These are phyloP conservation scores for Campaea margaritaria DNA, from an alignment of 2,888 invertebrate genomes.

Conservation along the genomic window DNA sequence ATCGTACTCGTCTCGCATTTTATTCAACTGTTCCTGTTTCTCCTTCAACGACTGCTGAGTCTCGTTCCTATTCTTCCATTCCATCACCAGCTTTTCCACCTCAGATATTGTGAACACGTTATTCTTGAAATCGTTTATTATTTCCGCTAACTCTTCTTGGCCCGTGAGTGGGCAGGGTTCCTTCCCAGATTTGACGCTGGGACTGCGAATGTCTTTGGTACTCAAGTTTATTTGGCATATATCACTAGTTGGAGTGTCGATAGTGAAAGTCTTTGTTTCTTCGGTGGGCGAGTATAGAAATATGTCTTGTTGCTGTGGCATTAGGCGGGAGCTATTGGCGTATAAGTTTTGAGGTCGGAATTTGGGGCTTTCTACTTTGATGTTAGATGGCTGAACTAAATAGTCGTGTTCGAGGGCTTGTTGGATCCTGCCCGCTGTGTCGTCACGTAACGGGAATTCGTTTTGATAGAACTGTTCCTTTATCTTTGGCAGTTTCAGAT, in stretches of 20 bases:
- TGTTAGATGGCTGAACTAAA: conserved; percentile 86
- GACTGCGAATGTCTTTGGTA: conserved; percentile 74
- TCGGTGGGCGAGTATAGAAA: conserved; percentile 82
- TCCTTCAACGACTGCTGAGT: conserved; percentile 94
- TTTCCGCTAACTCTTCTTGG: conserved; percentile 93
- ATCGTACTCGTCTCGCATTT: conserved; percentile 93
- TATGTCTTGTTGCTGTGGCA: conserved; percentile 75
- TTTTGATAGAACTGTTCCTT: conserved; percentile 82
- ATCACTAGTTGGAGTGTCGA: conserved; percentile 81
- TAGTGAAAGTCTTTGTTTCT: conserved; percentile 76
- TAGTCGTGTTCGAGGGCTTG: conserved; percentile 85
- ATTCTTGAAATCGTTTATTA: conserved; percentile 95
- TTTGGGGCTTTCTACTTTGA: conserved; percentile 83
- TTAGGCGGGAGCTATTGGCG: conserved; percentile 75
- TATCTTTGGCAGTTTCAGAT: conserved; percentile 70
- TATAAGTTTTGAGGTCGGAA: conserved; percentile 80
- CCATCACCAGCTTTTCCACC: conserved; percentile 93
- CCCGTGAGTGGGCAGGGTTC: conserved; percentile 75
- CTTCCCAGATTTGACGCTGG: conserved; percentile 75
- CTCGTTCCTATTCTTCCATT: conserved; percentile 94
- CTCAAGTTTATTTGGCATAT: conserved; percentile 79
- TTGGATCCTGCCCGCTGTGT: conserved; percentile 71
- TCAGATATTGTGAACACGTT: conserved; percentile 94
- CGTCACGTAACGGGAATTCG: conserved; percentile 68
- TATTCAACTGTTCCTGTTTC: conserved; percentile 92